Conservation (phyloP, 1,140 invertebrate species). For the Drosophila teissieri region DNA sequence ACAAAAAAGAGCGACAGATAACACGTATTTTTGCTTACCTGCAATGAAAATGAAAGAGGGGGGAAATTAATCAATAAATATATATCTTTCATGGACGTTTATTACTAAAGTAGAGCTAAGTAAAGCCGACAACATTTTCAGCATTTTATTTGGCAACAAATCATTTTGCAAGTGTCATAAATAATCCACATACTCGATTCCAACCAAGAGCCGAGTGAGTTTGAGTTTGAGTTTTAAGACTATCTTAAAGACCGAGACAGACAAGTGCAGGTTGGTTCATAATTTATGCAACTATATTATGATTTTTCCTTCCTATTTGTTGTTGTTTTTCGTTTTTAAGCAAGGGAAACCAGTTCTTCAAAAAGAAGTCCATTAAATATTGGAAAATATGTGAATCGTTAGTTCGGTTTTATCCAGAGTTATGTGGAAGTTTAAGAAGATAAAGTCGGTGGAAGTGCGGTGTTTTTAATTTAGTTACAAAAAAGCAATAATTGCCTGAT, state of each 20-base stretch:
- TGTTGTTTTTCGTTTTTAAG: not conserved
- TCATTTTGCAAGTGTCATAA: constrained; percentile 66
- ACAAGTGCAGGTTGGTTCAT: constrained; percentile 61
- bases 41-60: constrained; percentile 52
- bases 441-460: not conserved
- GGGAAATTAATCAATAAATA: constrained; percentile 67
- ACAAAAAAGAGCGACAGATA: constrained; percentile 13
- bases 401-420: not conserved
- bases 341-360: constrained; percentile 27
- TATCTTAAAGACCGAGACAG: constrained; percentile 20
- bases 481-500: not conserved
- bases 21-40: constrained; percentile 69
- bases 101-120: constrained; percentile 27
- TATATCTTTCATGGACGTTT: constrained; percentile 28
- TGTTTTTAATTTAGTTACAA: not conserved
- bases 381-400: constrained; percentile 14
- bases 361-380: constrained; percentile 24
- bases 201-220: constrained; percentile 20
- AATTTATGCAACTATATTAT: constrained; percentile 61
- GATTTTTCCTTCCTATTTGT: constrained; percentile 11
- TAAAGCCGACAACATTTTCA: constrained; percentile 36
- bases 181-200: constrained; percentile 47
- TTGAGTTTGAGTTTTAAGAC: constrained; percentile 16
- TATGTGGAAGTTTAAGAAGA: not conserved
- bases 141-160: constrained; percentile 59